phyloP scores from a whole-genome alignment of 2,888 invertebrate genomes.

The Ectemnius continuus region DNA sequence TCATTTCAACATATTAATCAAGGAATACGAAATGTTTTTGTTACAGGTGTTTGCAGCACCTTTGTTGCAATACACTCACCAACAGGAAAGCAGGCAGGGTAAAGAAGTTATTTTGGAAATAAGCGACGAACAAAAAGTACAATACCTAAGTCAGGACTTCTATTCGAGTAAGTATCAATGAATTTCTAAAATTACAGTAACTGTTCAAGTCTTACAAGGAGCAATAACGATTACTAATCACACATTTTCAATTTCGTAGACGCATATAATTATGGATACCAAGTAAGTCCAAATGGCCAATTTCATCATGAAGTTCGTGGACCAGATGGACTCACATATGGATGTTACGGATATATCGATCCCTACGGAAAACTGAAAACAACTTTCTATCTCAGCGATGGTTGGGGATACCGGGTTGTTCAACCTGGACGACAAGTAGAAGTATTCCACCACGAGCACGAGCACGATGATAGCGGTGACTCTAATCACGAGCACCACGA shows the following conservation, averaged over 20 bases:
- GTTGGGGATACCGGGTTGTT: constrained; percentile 87
- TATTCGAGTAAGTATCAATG: constrained; percentile 82
- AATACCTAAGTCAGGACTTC: constrained; percentile 88
- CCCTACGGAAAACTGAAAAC: constrained; percentile 83
- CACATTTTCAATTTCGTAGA: constrained; percentile 76
- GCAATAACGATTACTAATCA: neutral
- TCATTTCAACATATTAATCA: neutral
- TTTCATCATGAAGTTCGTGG: constrained; percentile 89
- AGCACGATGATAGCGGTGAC: constrained; percentile 63
- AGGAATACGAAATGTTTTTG: neutral
- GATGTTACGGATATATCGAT: constrained; percentile 89
- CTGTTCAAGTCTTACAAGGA: neutral
- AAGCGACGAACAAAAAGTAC: constrained; percentile 85
- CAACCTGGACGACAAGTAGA: constrained; percentile 85
- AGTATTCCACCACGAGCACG: constrained; percentile 81
- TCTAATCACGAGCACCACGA: constrained; percentile 50
- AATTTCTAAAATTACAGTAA: constrained; percentile 64
- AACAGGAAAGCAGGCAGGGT: constrained; percentile 66
- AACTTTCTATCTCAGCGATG: constrained; percentile 88
- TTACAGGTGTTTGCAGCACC: constrained; percentile 78
- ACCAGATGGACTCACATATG: constrained; percentile 88
- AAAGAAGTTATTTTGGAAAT: constrained; percentile 86
- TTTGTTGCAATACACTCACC: constrained; percentile 74
- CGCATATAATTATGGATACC: constrained; percentile 88
- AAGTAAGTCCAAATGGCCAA: constrained; percentile 85